Conservation (phyloP, 2,113 vertebrate genomes). For the Sphyrna mokarran region DNA sequence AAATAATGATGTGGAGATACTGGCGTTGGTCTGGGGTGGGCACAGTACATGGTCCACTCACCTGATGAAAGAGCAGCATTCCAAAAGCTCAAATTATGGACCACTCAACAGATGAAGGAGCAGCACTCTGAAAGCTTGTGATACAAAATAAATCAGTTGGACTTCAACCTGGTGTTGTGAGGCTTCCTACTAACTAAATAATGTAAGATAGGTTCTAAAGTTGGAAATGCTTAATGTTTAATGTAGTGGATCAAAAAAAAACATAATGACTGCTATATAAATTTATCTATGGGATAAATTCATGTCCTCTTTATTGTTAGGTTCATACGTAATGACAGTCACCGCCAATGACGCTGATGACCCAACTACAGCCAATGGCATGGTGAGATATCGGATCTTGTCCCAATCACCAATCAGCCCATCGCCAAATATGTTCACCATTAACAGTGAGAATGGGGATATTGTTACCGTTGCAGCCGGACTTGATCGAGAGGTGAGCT, state of each 20-base stretch:
- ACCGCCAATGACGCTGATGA: conserved; percentile 86
- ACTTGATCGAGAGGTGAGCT: conserved; percentile 85
- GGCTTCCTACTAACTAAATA: neutral
- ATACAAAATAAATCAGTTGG: no score
- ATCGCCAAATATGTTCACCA: conserved; percentile 92
- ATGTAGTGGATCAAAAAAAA: neutral
- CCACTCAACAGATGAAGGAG: no score
- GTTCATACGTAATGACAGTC: conserved; percentile 89
- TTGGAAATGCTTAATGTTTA: neutral
- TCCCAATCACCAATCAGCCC: conserved; percentile 87
- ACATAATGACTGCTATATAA: neutral
- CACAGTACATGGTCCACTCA: no score
- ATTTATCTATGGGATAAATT: neutral
- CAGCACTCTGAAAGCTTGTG: no score
- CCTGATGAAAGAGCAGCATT: no score
- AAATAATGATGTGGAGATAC: neutral
- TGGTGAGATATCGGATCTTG: conserved; percentile 87
- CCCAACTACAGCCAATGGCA: conserved; percentile 83
- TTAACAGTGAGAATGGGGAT: conserved; percentile 90
- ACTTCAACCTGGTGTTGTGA: no score
- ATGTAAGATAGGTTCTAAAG: no score
- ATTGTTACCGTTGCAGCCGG: conserved; percentile 86
- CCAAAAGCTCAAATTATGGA: no score
- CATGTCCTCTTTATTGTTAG: conserved; percentile 49
- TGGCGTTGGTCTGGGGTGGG: no score